phyloP scores from a whole-genome alignment of 2,797 vertebrate genomes.

The Pogoniulus pusillus region DNA sequence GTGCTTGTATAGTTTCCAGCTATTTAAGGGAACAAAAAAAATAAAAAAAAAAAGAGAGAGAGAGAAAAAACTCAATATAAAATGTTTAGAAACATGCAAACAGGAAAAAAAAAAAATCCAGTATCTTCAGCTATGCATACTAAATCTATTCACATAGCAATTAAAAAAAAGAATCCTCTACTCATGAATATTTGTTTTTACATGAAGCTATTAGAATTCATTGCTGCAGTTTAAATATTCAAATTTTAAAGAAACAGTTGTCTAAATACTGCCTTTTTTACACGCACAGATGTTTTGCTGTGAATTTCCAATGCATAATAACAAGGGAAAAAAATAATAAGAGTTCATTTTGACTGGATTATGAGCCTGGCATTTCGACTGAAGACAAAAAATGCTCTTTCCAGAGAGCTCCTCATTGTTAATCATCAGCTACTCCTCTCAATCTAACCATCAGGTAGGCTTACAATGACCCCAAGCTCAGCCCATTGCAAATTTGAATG shows the following conservation, averaged over 20 bases:
- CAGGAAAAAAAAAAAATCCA: background rate
- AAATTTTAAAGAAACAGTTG: conserved; percentile 62
- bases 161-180: conserved; percentile 19
- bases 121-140: background rate
- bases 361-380: background rate
- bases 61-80: conserved; percentile 26
- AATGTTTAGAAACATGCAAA: conserved; percentile 67
- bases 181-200: conserved; percentile 64
- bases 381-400: conserved; percentile 24
- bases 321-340: conserved; percentile 24
- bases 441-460: background rate
- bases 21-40: conserved; percentile 72
- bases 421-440: background rate
- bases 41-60: conserved; percentile 27
- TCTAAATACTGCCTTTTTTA: conserved; percentile 59
- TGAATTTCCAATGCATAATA: conserved; percentile 44
- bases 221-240: conserved; percentile 59
- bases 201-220: conserved; percentile 60
- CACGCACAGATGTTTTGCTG: conserved; percentile 59
- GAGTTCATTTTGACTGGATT: conserved; percentile 41
- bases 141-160: conserved; percentile 61
- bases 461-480: background rate
- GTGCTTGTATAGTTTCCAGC: conserved; percentile 87
- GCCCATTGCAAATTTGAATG: background rate
- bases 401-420: background rate